Base-by-base conservation (phyloP, 2,888 invertebrate genomes). In the Leucophenga montana region DNA sequence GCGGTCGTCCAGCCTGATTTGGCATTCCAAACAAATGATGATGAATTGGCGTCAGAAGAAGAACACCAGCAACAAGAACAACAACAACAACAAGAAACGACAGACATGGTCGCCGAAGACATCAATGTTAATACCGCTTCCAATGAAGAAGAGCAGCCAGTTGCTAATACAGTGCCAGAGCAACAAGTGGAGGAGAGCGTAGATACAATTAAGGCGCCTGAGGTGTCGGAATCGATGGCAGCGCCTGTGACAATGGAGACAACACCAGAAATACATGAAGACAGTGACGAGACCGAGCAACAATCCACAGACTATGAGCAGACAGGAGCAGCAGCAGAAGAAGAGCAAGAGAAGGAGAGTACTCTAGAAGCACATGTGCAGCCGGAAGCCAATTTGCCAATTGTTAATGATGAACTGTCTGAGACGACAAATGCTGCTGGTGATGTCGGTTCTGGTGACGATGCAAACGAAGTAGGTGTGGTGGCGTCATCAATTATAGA, bases 201-300 rank as follows among this genome's bases (percentile, higher is more conserved):
- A 82, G 83, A 81, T 81, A 82, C 82, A 83, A 83, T 81, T 81
- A 83, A 83, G 73, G 78, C 81, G 77, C 81, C 83, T 72, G 83
- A 83, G 75, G 78, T 84, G 77, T 84, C 77, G 76, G 80, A 82
- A 78, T 77, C 78, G 77, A 75, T 77, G 74, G 76, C 73, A 71
- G 67, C 78, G 73, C 78, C 78, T 54, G 64, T 61, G 33, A 39
- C 53, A 48, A 59, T 39, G 22, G 75, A 75, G n/a, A 59, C 31
- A n/a, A 59, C 44, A 46, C 18, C 44, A 20, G 56, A 22, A 56
- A 27, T 8, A 59, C 3, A 33, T n/a, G 8, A 14, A 27, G 33
- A n/a, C 11, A 33, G 14, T 33, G 33, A 3, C 16, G 33, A 66
- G 48, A 31, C 39, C n/a, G 56, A 48, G 13, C 22, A 13, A 16